Evolutionary conservation across 1,140 invertebrate species (phyloP).

Genomic region (Philopotamus ludificatus): DNA sequence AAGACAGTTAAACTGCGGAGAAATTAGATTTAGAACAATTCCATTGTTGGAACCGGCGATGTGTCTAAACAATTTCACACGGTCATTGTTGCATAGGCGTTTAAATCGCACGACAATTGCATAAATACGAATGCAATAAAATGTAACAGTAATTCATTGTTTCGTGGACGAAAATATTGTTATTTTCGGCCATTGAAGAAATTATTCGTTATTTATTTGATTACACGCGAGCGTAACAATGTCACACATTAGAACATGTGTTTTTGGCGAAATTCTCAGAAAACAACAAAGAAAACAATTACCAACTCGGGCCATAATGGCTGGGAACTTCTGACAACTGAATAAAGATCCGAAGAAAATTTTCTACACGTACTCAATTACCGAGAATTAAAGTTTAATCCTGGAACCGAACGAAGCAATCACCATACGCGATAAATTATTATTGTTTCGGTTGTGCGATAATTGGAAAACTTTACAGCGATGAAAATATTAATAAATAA

Average conservation of each 20-base stretch:
- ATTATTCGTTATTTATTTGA: background rate
- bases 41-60: no score
- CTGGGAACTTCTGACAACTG: slow-evolving; percentile 6
- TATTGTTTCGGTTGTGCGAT: background rate
- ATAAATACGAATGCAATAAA: no score
- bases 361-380: background rate
- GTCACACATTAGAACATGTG: no score
- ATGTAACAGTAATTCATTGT: no score
- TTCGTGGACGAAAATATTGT: no score
- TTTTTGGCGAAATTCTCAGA: background rate
- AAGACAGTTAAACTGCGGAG: no score
- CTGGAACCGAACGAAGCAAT: background rate
- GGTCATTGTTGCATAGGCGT: no score
- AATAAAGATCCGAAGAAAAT: background rate
- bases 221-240: background rate
- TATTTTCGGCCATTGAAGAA: no score
- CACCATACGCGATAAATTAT: background rate
- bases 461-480: background rate
- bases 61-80: no score
- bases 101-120: no score
- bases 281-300: slow-evolving; percentile 11
- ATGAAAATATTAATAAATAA: no score
- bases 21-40: no score
- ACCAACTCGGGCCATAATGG: background rate
- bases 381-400: background rate